Evolutionary conservation across 2,888 invertebrate genomes (phyloP).

Genomic region (Callosobruchus maculatus): DNA sequence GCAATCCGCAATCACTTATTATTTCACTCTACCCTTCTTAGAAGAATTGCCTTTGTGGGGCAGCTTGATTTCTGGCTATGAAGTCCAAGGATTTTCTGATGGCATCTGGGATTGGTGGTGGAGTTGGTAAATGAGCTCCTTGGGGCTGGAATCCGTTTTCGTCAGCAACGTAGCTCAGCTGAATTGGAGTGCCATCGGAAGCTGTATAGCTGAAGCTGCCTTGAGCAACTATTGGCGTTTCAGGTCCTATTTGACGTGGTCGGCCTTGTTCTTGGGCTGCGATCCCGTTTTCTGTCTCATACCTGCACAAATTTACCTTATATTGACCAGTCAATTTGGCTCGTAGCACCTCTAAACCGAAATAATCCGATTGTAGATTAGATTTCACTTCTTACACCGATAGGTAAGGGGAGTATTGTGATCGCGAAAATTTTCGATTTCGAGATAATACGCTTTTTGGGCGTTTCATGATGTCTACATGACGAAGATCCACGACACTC

Average conservation of each 20-base stretch:
- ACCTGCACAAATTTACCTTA: too few species aligned
- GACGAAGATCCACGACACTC: too few species aligned
- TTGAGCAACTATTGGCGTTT: constrained; percentile 46
- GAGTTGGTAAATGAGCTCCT: constrained; percentile 28
- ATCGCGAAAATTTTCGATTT: too few species aligned
- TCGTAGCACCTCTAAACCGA: too few species aligned
- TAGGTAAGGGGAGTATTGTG: too few species aligned
- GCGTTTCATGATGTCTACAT: too few species aligned
- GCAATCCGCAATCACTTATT: neutral
- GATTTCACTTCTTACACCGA: too few species aligned
- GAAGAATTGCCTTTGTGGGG: neutral
- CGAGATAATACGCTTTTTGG: too few species aligned
- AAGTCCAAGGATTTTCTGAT: constrained; percentile 58
- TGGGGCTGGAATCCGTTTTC: constrained; percentile 38
- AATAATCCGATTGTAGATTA: too few species aligned
- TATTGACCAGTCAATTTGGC: too few species aligned
- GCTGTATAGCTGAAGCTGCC: constrained; percentile 47
- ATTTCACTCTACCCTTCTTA: neutral
- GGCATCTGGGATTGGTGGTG: constrained; percentile 43
- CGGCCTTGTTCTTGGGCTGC: constrained; percentile 56
- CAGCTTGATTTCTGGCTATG: constrained; percentile 45
- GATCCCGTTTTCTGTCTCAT: constrained; percentile 61
- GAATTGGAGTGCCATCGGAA: constrained; percentile 30
- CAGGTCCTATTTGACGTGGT: constrained; percentile 33
- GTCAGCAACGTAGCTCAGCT: constrained; percentile 32